phyloP scores from a whole-genome alignment of 2,113 vertebrate genomes.

The Gallinago media region DNA sequence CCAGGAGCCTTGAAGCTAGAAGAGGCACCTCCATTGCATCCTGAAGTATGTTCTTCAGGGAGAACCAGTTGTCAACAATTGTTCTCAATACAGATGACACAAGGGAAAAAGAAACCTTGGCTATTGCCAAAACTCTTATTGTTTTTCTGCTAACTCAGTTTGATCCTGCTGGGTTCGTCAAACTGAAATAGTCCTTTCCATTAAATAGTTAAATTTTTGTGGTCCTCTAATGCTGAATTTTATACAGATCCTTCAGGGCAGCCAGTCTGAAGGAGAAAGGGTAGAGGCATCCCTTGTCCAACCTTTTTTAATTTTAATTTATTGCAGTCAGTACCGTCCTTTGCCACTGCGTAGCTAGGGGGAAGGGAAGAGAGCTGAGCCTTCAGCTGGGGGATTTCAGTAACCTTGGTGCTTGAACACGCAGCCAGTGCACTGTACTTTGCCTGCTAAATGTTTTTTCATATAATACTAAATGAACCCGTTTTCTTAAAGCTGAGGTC shows the following conservation, averaged over 20 bases:
- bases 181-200: not conserved
- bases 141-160: not conserved
- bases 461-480: not conserved
- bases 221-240: not conserved
- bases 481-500: not conserved
- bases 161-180: not conserved
- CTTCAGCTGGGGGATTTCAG: conserved; percentile 1
- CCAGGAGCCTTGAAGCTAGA: not conserved
- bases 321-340: conserved; percentile 9
- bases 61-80: not conserved
- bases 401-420: conserved; percentile 21
- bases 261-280: not conserved
- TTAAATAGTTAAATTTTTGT: not conserved
- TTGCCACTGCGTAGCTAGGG: not conserved
- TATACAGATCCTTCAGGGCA: not conserved
- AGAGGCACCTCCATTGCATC: not conserved
- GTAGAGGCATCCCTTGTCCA: not conserved
- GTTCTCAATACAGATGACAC: not conserved
- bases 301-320: conserved; percentile 22
- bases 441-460: not conserved
- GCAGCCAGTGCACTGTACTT: not conserved
- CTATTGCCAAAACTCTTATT: not conserved
- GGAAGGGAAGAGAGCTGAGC: conserved; percentile 21
- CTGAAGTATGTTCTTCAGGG: not conserved
- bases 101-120: not conserved